Evolutionary conservation across 2,797 vertebrate species (phyloP).

Genomic region (Numenius phaeopus): DNA sequence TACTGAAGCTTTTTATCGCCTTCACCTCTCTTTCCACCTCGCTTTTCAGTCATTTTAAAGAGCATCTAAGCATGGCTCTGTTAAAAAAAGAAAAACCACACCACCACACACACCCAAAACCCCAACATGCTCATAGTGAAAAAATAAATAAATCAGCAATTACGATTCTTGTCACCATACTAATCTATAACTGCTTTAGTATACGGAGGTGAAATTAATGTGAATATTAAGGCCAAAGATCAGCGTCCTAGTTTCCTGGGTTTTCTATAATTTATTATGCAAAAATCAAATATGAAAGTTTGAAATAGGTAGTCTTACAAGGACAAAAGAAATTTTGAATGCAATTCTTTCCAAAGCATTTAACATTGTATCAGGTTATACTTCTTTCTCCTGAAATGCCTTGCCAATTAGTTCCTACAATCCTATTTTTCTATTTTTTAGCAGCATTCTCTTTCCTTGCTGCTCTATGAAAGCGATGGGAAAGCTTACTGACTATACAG

Average conservation of each 20-base stretch:
- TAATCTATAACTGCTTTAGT: not conserved
- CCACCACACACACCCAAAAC: not conserved
- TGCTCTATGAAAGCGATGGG: not conserved
- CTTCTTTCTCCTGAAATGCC: not conserved
- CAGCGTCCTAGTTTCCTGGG: not conserved
- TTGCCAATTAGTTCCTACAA: not conserved
- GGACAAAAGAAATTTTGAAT: not conserved
- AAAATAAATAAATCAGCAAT: not conserved
- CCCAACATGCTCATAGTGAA: fast-evolving
- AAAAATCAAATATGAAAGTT: not conserved
- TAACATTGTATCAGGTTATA: not conserved
- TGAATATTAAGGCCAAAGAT: not conserved
- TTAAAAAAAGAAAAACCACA: not conserved
- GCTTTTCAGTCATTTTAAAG: not conserved
- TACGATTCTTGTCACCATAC: not conserved
- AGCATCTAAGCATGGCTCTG: not conserved
- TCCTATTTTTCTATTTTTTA: not conserved
- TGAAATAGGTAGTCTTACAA: not conserved
- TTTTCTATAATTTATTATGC: not conserved
- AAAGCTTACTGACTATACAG: not conserved
- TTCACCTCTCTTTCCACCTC: not conserved
- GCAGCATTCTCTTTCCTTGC: not conserved
- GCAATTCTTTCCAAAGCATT: not conserved
- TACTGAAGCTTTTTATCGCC: not conserved
- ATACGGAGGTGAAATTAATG: not conserved